phyloP scores from a whole-genome alignment of 2,888 invertebrate species.

The Dicyrtoma fusca region DNA sequence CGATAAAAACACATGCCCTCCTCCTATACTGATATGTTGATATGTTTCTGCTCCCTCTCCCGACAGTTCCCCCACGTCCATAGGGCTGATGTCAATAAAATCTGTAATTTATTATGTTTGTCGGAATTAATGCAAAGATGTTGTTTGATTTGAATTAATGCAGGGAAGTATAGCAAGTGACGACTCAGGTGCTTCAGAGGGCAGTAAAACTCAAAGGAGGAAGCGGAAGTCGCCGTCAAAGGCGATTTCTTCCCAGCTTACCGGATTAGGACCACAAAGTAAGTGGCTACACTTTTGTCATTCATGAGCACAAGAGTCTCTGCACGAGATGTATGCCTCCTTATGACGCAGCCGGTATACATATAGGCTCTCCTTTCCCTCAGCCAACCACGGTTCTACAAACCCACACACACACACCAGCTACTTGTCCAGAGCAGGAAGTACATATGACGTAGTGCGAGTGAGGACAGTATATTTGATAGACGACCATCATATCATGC shows the following conservation, averaged over 20 bases:
- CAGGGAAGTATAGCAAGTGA: slow-evolving; percentile 56
- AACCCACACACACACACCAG: background rate
- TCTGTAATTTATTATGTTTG: too few species aligned
- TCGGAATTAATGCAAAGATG: background rate
- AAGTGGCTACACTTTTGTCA: slow-evolving; percentile 19
- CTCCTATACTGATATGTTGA: slow-evolving; percentile 2
- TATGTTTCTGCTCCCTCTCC: background rate
- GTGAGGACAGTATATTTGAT: background rate
- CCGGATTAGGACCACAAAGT: slow-evolving; percentile 37
- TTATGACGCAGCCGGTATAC: too few species aligned
- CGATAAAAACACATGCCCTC: background rate
- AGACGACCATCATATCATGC: background rate
- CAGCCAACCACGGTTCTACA: background rate
- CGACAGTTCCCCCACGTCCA: background rate
- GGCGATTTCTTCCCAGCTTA: slow-evolving; percentile 44
- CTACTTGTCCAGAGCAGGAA: background rate
- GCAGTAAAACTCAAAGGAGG: slow-evolving; percentile 50
- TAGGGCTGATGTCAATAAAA: background rate
- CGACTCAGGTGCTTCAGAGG: slow-evolving; percentile 54
- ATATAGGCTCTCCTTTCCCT: too few species aligned
- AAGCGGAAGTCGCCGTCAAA: slow-evolving; percentile 52
- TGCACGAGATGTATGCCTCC: too few species aligned
- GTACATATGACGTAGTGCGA: too few species aligned
- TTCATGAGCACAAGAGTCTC: background rate
- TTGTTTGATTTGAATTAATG: slow-evolving; percentile 27